phyloP scores from a whole-genome alignment of 2,797 vertebrate species.

The Sylvilagus floridanus region DNA sequence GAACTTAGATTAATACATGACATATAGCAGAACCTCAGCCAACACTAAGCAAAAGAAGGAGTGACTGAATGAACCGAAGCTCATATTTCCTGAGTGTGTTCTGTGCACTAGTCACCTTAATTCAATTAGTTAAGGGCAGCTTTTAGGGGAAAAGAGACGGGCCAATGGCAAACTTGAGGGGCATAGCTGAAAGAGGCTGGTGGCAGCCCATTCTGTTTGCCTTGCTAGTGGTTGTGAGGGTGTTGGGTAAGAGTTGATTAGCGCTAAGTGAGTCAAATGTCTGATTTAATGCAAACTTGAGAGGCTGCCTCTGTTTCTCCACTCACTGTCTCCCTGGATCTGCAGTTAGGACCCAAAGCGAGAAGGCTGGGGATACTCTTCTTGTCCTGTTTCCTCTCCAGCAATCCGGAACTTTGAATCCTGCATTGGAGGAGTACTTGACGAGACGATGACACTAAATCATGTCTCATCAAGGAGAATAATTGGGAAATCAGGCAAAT shows the following conservation, averaged over 20 bases:
- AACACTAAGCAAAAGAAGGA: neutral
- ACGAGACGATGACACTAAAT: neutral
- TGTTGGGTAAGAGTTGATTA: neutral
- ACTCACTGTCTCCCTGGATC: neutral
- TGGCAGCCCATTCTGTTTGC: neutral
- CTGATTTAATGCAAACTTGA: conserved; percentile 34
- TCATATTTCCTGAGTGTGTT: neutral
- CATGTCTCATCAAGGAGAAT: neutral
- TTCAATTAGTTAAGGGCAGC: conserved; percentile 14
- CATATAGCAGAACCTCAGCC: neutral
- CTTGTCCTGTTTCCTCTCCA: neutral
- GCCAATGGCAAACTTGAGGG: neutral
- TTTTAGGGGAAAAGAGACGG: conserved; percentile 28
- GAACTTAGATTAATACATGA: neutral
- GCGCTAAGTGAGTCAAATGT: neutral
- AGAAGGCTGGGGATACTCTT: neutral
- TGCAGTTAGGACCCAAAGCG: neutral
- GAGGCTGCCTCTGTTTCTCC: neutral
- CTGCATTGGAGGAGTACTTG: neutral
- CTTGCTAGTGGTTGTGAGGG: neutral
- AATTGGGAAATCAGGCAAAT: neutral
- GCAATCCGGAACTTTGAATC: neutral
- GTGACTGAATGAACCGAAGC: conserved; percentile 2
- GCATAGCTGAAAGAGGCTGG: neutral
- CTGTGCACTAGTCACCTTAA: neutral